Evolutionary conservation across 2,113 vertebrate genomes (phyloP), one percentile per base, ranked within the genome.

Genomic region (Pangasianodon gigas): DNA sequence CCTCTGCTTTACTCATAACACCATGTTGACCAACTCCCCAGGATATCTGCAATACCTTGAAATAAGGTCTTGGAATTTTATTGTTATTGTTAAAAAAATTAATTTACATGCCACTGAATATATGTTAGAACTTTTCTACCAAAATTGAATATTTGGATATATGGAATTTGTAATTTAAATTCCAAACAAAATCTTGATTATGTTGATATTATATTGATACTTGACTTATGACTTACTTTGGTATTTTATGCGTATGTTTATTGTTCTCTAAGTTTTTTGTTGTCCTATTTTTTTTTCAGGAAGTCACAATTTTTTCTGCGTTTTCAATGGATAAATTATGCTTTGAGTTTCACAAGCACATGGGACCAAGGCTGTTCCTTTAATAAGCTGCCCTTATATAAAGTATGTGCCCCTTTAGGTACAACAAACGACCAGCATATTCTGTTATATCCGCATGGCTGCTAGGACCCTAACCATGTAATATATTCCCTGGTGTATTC

Each of bases 301-400:
- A 74, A 74, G 32, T 44, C 71, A 74, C 18, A 29, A n/a, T 44
- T 74, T 7, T 19, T 44, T 41, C 3, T 44, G 51, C 60, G 0
- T 16, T 69, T 69, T 69, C 69, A 74, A 60, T 75, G 48, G n/a
- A 67, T 48, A 32, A 89, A 58, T 18, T 46, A 51, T 87, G 37
- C 74, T 77, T 46, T 46, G 41, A 77, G 21, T 46, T 84, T 82
- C 7, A 89, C 14, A 46, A 52, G 74, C 60, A 85, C 44, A 89
- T 41, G 85, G 58, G 62, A 60, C 82, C 21, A 87, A 84, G 32
- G 48, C 77, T 62, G 46, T 86, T 65, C 37, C 67, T 86, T 92
- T 81, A 90, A 88, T 84, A 90, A 86, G 89, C 46, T 82, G 54
- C 69, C 79, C 62, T 79, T 48, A 86, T 46, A 88, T 81, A 83